These are phyloP conservation scores for Damaliscus lunatus DNA, from an alignment of 2,113 vertebrate species.

Conservation along the genomic window DNA sequence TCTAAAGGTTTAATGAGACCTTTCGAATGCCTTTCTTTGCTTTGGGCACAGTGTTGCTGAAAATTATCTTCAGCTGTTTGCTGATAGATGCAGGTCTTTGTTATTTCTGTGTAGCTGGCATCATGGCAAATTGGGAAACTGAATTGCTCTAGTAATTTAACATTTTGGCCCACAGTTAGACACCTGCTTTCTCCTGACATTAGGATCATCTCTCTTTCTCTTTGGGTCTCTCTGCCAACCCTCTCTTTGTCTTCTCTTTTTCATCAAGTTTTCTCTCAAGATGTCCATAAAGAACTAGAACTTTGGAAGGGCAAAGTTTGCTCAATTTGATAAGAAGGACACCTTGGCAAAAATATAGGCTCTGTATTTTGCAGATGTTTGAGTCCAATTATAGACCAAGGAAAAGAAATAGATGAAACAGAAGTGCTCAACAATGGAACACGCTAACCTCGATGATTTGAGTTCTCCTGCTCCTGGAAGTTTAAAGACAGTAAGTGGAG, in stretches of 20 bases:
- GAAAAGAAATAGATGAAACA: background rate
- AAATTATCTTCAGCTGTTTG: constrained; percentile 76
- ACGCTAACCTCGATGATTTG: background rate
- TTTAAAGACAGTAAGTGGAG: background rate
- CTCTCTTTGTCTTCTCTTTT: background rate
- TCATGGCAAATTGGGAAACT: constrained; percentile 26
- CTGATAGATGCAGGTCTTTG: constrained; percentile 64
- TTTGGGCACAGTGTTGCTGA: constrained; percentile 60
- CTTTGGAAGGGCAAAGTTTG: background rate
- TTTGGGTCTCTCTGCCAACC: background rate
- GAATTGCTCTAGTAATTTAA: constrained; percentile 67
- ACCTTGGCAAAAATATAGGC: background rate
- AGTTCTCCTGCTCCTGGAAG: background rate
- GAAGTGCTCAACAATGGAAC: background rate
- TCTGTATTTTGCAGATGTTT: constrained; percentile 7
- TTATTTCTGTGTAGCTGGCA: constrained; percentile 59
- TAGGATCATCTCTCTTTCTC: background rate
- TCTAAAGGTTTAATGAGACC: constrained; percentile 67
- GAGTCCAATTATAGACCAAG: background rate
- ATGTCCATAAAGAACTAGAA: background rate
- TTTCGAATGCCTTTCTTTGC: constrained; percentile 55
- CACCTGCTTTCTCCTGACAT: constrained; percentile 44
- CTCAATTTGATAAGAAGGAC: background rate
- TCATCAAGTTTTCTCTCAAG: background rate
- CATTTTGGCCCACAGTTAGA: constrained; percentile 60